Evolutionary conservation across 1,140 invertebrate species (phyloP), one percentile per base, ranked within the genome.

Genomic region (Drosophila watanabei): DNA sequence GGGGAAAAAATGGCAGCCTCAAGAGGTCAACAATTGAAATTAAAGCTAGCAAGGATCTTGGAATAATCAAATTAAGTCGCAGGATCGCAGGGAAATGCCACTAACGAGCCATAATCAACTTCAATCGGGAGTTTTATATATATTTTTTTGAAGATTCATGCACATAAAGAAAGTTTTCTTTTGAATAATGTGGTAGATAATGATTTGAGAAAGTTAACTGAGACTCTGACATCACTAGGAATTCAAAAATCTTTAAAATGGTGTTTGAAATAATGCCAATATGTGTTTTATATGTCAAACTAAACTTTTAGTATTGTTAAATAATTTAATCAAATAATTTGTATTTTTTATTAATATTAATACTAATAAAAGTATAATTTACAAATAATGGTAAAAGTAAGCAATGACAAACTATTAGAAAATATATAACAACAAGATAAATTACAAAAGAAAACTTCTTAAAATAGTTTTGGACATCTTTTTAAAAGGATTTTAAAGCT

Each of bases 1-100:
- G 30, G 4, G 14, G 28, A 16, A 9, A 35, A 37, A 24, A 16
- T 56, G 35, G 28, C 33, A 39, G 64, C 52, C 63, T 62, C 28
- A 62, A 65, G 57, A 65, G 63, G 63, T 65, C 63, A 65, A 61
- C 20, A 56, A 37, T 20, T 35, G 13, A 56, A 16, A 56, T 54
- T 54, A n/a, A 52, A 18, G 49, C 30, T 20, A 13, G 7, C 24
- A 35, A 35, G n/a, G 13, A 54, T 33, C 11, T 54, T 14, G 33
- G 1, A 9, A 5, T 35, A 54, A 54, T 54, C 18, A 65, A 61
- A 43, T 61, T 10, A 57, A 14, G 9, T 20, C 20, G 20, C 7
- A 16, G 14, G 46, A 51, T 20, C 13, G 9, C 7, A 20, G 9
- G 14, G 6, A 52, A 52, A 52, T n/a, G 28, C 5, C 49, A 52